Evolutionary conservation across 2,797 vertebrate genomes (phyloP), one percentile per base, ranked within the genome.

Genomic region (Poecilia velifera): DNA sequence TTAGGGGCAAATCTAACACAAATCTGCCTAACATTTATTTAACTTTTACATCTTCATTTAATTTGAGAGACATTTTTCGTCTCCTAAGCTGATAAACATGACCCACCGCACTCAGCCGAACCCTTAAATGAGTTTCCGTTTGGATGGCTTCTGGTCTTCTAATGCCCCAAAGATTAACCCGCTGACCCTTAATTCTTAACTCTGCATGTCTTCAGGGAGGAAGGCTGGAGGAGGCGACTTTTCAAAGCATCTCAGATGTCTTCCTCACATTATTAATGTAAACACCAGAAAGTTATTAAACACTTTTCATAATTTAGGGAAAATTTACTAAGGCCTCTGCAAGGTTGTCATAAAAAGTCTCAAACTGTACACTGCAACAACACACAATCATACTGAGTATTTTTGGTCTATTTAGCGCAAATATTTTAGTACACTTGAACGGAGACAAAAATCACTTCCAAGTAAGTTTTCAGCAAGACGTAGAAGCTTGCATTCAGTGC

Each of bases 61-160:
- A 28, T 62, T 41, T 41, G 1, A 68, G 51, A 79, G 79, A 77
- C 1, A 28, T 55, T 73, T 47, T n/a, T 73, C 78, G 80, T 59
- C 72, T 62, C 73, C 86, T 71, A 39, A 71, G 36, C 82, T 41
- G 76, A 84, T 89, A 90, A 91, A 91, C 83, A 87, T 16, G 53
- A 81, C 85, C 84, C 77, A 47, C 87, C 76, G 66, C 18, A 34
- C 76, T 77, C 72, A 85, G 45, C 68, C 76, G 81, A 87, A 92
- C 84, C 83, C 72, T 10, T 80, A 84, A 93, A 93, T 87, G 78
- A 90, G 83, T 93, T 93, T 92, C 91, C 84, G 88, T 92, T 92
- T 89, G 31, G 75, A 86, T 78, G 82, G 74, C 41, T 87, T 91
- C 88, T 36, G 74, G 82, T 81, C 79, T 64, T 82, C 59, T 88